A percentile compares a stretch with the other conserved stretches of the same genome.
These are phyloP conservation scores for Lepisosteus oculatus DNA, from an alignment of 2,113 vertebrate genomes.

Conservation along the genomic window DNA sequence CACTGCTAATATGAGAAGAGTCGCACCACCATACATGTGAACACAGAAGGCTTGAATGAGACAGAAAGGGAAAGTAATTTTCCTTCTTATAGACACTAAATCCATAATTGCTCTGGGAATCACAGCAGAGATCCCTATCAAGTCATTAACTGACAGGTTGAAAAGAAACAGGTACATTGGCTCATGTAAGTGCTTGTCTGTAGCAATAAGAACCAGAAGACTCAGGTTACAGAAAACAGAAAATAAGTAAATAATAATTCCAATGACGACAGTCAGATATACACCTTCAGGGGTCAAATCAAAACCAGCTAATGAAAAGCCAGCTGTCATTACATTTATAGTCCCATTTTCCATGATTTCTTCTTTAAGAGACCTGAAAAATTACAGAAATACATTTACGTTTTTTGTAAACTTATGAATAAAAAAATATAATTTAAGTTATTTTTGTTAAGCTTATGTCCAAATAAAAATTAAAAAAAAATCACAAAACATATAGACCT, in stretches of 20 bases:
- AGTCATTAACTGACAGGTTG: conserved; percentile 24
- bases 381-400: too few relatives aligned
- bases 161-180: conserved; percentile 30
- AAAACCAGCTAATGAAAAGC: conserved; percentile 15
- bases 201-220: conserved; percentile 13
- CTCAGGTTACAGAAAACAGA: conserved; percentile 14
- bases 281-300: conserved; percentile 10
- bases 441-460: too few relatives aligned
- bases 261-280: conserved; percentile 4
- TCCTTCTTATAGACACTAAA: conserved; percentile 7
- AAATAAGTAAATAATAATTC: conserved; percentile 9
- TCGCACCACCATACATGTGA: conserved; percentile 24
- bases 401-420: too few relatives aligned
- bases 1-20: conserved; percentile 23
- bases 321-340: conserved; percentile 8
- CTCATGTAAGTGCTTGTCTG: conserved; percentile 18
- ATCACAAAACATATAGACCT: too few relatives aligned
- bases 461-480: too few relatives aligned
- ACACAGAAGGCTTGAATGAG: conserved; percentile 28
- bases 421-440: too few relatives aligned
- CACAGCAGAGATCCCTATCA: conserved; percentile 22
- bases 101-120: conserved; percentile 21
- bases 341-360: conserved; percentile 15
- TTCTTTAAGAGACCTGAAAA: too few relatives aligned
- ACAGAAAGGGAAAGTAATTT: conserved; percentile 20